phyloP scores from a whole-genome alignment of 2,888 invertebrate genomes.

The Xestia ashworthii region DNA sequence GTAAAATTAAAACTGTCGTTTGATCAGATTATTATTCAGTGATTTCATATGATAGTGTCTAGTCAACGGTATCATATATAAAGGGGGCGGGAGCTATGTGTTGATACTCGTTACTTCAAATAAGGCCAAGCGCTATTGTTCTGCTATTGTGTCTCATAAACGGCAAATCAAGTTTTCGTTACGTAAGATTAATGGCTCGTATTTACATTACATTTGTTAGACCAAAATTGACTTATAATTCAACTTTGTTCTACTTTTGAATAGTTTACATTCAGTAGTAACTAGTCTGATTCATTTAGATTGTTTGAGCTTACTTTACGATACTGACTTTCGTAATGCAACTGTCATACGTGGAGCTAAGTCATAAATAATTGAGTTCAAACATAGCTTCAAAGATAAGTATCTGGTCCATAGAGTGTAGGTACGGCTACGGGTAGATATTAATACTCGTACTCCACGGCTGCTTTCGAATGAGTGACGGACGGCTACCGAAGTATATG shows the following conservation, averaged over 20 bases:
- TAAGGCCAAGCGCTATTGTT: constrained; percentile 68
- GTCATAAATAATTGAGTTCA: constrained; percentile 82
- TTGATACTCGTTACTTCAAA: constrained; percentile 64
- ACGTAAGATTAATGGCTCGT: constrained; percentile 66
- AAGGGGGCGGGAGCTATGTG: constrained; percentile 60
- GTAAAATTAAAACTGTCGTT: constrained; percentile 53
- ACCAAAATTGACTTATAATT: constrained; percentile 62
- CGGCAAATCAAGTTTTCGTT: constrained; percentile 66
- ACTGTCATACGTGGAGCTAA: constrained; percentile 77
- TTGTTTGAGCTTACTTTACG: constrained; percentile 69
- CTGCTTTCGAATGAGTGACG: constrained; percentile 73
- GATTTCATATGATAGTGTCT: constrained; percentile 44
- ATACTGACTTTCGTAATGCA: constrained; percentile 74
- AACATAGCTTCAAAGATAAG: constrained; percentile 79
- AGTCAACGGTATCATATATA: constrained; percentile 46
- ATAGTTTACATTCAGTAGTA: constrained; percentile 57
- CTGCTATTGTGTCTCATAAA: constrained; percentile 68
- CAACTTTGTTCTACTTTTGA: constrained; percentile 59
- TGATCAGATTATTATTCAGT: constrained; percentile 56
- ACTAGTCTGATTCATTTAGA: constrained; percentile 68
- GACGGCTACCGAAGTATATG: constrained; percentile 68
- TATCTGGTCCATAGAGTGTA: constrained; percentile 75
- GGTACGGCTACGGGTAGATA: constrained; percentile 63
- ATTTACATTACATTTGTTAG: constrained; percentile 65
- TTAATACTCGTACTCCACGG: constrained; percentile 64